Conservation (phyloP, 2,113 vertebrate genomes). For the Microcebus griseorufus region DNA sequence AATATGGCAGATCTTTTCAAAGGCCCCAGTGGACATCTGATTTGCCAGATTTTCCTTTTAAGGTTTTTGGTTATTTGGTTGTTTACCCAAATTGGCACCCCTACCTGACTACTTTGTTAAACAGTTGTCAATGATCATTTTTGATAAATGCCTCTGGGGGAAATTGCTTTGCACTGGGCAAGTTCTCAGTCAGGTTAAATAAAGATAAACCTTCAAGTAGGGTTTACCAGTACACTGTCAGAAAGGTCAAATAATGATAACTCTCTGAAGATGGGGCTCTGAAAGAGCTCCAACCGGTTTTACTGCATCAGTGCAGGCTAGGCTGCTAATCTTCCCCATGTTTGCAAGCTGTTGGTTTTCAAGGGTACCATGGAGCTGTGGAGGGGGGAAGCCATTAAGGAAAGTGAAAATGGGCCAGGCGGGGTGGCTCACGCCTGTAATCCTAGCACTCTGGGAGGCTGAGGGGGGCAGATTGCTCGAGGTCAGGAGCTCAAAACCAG, state of each 20-base stretch:
- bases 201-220: neutral
- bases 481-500: no score
- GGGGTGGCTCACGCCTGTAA: no score
- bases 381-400: neutral
- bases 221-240: neutral
- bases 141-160: neutral
- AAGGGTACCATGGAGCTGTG: neutral
- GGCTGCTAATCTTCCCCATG: neutral
- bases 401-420: neutral
- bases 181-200: neutral
- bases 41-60: neutral
- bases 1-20: neutral
- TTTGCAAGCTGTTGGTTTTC: neutral
- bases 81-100: neutral
- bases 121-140: neutral
- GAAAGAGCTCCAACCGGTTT: neutral
- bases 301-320: neutral
- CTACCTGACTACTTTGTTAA: neutral
- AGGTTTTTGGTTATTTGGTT: neutral
- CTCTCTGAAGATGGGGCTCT: neutral
- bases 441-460: no score
- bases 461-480: no score
- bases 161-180: neutral
- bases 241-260: neutral
- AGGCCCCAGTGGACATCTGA: neutral